Evolutionary conservation across 23 tunicate species (phyloP).

Genomic region (Styela clava): DNA sequence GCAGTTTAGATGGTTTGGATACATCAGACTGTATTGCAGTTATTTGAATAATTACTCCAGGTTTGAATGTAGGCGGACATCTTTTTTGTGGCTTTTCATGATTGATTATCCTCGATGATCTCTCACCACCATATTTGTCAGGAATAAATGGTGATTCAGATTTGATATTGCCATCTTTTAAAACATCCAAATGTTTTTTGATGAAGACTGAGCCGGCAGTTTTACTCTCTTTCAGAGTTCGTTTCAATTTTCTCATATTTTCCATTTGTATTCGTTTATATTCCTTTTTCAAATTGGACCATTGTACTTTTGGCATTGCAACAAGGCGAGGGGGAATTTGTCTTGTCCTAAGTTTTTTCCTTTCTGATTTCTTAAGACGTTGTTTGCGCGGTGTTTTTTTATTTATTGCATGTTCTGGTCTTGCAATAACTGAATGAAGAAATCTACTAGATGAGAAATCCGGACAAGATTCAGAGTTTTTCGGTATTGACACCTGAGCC

Average conservation of each 20-base stretch:
- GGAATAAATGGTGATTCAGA: not conserved
- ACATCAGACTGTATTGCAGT: slow-evolving; percentile 5
- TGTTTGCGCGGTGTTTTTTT: not conserved
- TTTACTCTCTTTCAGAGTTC: slow-evolving; percentile 47
- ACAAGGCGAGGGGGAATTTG: slow-evolving; percentile 25
- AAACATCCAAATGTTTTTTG: slow-evolving; percentile 23
- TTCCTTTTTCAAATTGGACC: slow-evolving; percentile 40
- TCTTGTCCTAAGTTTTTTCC: not conserved
- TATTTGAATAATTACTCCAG: slow-evolving; percentile 60
- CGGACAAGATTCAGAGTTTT: not conserved
- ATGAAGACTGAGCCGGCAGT: slow-evolving; percentile 21
- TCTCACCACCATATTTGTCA: slow-evolving; percentile 11
- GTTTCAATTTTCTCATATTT: slow-evolving; percentile 67
- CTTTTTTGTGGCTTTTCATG: not conserved
- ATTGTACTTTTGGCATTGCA: slow-evolving; percentile 58
- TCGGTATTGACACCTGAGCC: not conserved
- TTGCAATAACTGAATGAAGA: not conserved
- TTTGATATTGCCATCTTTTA: slow-evolving; percentile 1
- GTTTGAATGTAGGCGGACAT: slow-evolving; percentile 40
- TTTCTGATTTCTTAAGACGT: not conserved
- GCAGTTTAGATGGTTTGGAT: not conserved
- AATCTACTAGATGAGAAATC: not conserved
- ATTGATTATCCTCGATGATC: not conserved
- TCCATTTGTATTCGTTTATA: slow-evolving; percentile 50
- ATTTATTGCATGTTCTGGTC: not conserved